Conservation (phyloP, 2,113 vertebrate genomes). For the Manacus vitellinus region DNA sequence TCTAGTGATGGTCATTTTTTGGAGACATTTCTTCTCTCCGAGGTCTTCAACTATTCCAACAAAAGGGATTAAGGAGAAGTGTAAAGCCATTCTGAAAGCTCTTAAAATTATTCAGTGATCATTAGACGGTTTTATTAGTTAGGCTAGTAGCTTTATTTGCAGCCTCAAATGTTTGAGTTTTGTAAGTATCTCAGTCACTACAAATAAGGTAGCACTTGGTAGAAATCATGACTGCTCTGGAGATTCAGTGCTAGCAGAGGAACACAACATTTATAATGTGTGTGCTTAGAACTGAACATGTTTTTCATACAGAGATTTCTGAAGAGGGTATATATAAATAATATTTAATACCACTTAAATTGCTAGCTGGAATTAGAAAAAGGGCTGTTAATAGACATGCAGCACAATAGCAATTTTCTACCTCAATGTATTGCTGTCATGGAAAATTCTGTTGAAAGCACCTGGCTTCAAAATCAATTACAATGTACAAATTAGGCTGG, state of each 20-base stretch:
- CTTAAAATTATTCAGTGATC: not conserved
- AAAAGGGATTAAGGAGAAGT: not conserved
- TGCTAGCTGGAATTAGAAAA: conserved; percentile 1
- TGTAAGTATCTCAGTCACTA: not conserved
- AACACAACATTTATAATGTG: not conserved
- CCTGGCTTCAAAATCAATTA: conserved; percentile 32
- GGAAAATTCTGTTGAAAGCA: conserved; percentile 31
- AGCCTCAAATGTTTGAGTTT: not conserved
- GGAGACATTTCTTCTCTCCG: not conserved
- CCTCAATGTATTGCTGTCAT: not conserved
- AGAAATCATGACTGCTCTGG: not conserved
- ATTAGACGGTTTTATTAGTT: not conserved
- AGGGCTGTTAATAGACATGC: not conserved
- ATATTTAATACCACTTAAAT: conserved; percentile 11
- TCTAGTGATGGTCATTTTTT: not conserved
- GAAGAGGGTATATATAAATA: not conserved
- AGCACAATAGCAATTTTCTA: conserved; percentile 10
- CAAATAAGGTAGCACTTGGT: not conserved
- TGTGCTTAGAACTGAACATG: not conserved
- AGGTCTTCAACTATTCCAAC: not conserved
- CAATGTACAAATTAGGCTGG: conserved; percentile 10
- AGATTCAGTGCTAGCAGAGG: not conserved
- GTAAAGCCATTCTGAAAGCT: not conserved
- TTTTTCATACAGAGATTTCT: not conserved
- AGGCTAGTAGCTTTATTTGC: not conserved